phyloP scores from a whole-genome alignment of 2,797 vertebrate genomes.

The Myripristis jacobus region DNA sequence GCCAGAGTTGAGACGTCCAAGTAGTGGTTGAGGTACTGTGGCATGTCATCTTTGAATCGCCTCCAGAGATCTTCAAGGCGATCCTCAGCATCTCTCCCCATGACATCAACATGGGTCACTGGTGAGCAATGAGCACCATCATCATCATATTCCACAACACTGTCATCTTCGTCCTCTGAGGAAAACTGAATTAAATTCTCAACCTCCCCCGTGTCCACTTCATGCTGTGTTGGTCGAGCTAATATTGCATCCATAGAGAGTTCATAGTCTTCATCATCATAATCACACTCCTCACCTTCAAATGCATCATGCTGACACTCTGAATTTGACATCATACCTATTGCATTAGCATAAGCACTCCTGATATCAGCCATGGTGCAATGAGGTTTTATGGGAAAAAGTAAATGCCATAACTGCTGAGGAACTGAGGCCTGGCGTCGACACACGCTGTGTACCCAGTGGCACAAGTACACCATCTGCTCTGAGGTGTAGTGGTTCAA shows the following conservation, averaged over 20 bases:
- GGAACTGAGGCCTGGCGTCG: slow-evolving; percentile 41
- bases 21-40: slow-evolving; percentile 66
- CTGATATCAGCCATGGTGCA: slow-evolving; percentile 72
- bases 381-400: slow-evolving; percentile 77
- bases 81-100: slow-evolving; percentile 14
- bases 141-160: slow-evolving; percentile 4
- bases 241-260: neutral
- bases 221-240: neutral
- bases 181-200: slow-evolving; percentile 63
- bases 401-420: slow-evolving; percentile 79
- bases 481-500: slow-evolving; percentile 84
- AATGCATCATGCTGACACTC: neutral
- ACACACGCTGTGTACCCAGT: slow-evolving; percentile 71
- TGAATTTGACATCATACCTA: neutral
- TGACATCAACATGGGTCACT: neutral
- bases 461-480: slow-evolving; percentile 83
- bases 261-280: slow-evolving; percentile 10
- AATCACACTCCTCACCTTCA: slow-evolving; percentile 16
- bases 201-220: slow-evolving; percentile 19
- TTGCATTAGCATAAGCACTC: slow-evolving; percentile 52
- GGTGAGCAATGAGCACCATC: slow-evolving; percentile 14
- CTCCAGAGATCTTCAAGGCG: slow-evolving; percentile 77
- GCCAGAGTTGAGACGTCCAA: slow-evolving; percentile 78
- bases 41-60: slow-evolving; percentile 73
- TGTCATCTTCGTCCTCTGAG: slow-evolving; percentile 55